Conservation (phyloP, 2,888 invertebrate genomes). For the Capitulum mitella region DNA sequence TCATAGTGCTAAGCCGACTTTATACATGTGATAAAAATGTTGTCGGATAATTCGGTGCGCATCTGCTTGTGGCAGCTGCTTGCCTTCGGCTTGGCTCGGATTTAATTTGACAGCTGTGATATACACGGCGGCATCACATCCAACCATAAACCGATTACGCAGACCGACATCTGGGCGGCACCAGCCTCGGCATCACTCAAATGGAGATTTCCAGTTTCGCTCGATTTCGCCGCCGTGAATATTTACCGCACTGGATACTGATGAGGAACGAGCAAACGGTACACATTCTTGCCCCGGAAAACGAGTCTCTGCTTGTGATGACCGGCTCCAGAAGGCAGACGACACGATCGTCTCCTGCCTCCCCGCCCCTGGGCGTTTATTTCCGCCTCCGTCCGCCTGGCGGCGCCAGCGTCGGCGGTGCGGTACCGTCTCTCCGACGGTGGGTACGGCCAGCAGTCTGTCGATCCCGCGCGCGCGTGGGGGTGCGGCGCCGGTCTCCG, state of each 20-base stretch:
- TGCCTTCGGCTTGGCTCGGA: neutral
- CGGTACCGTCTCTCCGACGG: neutral
- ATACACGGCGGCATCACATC: neutral
- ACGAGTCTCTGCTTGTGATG: no score
- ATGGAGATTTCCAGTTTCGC: neutral
- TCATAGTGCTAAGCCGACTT: no score
- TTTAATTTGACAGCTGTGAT: constrained; percentile 17
- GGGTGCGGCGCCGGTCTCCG: neutral
- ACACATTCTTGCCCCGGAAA: no score
- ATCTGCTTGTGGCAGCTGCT: neutral
- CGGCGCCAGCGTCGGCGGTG: constrained; percentile 12
- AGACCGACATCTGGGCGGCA: neutral
- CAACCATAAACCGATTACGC: constrained; percentile 15
- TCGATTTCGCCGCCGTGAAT: neutral
- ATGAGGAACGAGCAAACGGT: no score
- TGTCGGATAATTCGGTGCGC: neutral
- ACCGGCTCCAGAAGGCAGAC: no score
- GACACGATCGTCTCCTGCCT: neutral
- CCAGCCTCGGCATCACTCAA: neutral
- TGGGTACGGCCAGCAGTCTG: no score
- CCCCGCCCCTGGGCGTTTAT: neutral
- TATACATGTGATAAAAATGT: no score
- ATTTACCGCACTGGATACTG: neutral
- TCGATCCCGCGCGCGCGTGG: neutral
- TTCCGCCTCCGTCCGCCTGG: neutral